phyloP scores from a whole-genome alignment of 53 echinoderm and acorn worm species.

The Paracentrotus lividus region DNA sequence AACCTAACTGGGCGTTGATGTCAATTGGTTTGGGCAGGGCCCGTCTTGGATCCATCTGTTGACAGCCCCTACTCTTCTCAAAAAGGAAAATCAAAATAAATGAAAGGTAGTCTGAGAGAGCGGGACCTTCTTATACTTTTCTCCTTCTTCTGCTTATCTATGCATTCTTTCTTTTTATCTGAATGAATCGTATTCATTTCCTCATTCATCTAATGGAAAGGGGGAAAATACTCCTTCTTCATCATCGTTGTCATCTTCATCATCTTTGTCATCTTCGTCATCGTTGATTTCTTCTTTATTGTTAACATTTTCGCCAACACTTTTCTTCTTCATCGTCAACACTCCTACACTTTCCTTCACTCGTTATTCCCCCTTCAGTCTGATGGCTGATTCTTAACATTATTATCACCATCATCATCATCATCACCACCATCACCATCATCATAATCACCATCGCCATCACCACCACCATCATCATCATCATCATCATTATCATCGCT shows the following conservation, averaged over 20 bases:
- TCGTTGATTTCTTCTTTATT: not conserved
- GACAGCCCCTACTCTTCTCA: not conserved
- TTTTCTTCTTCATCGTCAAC: not conserved
- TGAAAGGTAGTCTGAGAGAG: not conserved
- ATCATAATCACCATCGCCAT: not conserved
- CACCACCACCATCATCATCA: not conserved
- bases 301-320: not conserved
- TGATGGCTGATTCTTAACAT: not conserved
- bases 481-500: not conserved
- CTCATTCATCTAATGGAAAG: not conserved
- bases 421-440: not conserved
- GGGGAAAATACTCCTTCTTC: not conserved
- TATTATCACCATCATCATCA: not conserved
- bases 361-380: not conserved
- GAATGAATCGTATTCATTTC: not conserved
- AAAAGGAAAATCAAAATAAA: not conserved
- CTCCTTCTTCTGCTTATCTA: not conserved
- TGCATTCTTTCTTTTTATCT: not conserved
- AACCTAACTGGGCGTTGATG: not conserved
- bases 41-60: not conserved
- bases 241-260: conserved; percentile 11
- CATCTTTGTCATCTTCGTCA: not conserved
- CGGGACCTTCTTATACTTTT: not conserved
- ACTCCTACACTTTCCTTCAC: not conserved
- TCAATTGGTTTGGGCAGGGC: not conserved